Percentiles rank a stretch among this genome's conserved stretches.
Evolutionary conservation across 2,797 vertebrate species (phyloP).

Genomic region (Basileuterus tristriatus): DNA sequence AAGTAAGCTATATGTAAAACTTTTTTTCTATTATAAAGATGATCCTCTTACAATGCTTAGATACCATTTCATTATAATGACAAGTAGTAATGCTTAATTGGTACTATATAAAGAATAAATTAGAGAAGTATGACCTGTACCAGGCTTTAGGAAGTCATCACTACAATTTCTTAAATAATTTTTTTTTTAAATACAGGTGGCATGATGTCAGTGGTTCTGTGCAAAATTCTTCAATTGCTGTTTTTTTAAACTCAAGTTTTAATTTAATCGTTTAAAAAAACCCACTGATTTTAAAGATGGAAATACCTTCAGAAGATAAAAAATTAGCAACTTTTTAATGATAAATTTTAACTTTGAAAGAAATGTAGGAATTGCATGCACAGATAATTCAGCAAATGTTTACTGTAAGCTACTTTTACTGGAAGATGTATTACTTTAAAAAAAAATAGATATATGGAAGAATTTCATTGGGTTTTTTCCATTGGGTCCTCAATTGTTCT

Average conservation of each 20-base stretch:
- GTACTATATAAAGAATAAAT: background rate
- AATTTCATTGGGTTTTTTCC: background rate
- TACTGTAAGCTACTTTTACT: background rate
- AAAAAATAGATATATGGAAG: background rate
- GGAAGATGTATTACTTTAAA: background rate
- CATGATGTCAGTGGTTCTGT: background rate
- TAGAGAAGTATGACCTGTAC: background rate
- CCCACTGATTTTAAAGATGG: background rate
- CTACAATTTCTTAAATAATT: background rate
- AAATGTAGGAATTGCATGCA: background rate
- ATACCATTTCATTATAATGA: background rate
- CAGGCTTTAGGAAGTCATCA: background rate
- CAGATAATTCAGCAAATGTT: background rate
- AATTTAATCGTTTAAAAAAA: background rate
- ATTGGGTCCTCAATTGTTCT: background rate
- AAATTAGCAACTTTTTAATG: background rate
- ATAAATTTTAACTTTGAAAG: background rate
- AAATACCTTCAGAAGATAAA: background rate
- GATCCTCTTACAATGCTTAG: background rate
- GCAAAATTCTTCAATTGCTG: background rate
- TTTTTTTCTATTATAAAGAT: background rate
- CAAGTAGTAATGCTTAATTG: background rate
- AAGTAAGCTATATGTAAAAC: background rate
- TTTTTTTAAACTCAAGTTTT: background rate
- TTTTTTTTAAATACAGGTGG: background rate